phyloP scores from a whole-genome alignment of 1,140 invertebrate genomes.

The Anoplolepis gracilipes region DNA sequence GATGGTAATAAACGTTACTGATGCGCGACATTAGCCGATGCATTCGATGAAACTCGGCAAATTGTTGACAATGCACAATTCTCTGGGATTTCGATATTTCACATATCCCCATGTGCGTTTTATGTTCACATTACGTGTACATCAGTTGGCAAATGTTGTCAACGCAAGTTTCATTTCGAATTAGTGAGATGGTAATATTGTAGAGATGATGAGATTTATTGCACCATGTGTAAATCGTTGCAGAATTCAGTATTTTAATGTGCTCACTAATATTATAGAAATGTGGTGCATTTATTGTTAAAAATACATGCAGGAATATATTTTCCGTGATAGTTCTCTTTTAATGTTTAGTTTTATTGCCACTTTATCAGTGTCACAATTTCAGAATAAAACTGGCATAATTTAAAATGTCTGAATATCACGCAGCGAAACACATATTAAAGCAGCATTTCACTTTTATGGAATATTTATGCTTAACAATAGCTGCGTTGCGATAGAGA shows the following conservation, averaged over 20 bases:
- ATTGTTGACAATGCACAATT: constrained; percentile 25
- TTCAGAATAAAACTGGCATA: not conserved
- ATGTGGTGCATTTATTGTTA: not conserved
- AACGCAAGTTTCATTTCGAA: constrained; percentile 27
- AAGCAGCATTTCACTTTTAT: not conserved
- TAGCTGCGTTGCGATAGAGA: not conserved
- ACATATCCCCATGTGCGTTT: not conserved
- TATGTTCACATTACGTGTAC: constrained; percentile 7
- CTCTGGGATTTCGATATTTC: constrained; percentile 4
- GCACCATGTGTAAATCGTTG: not conserved
- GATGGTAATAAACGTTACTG: constrained; percentile 18
- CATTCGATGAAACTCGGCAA: not conserved
- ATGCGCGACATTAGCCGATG: constrained; percentile 24
- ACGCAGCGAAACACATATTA: not conserved
- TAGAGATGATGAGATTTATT: constrained; percentile 20
- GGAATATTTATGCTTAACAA: not conserved
- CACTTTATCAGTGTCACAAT: not conserved
- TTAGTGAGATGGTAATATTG: constrained; percentile 1
- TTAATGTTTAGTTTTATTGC: constrained; percentile 8
- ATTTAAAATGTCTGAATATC: not conserved
- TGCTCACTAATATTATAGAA: not conserved
- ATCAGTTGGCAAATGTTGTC: constrained; percentile 16
- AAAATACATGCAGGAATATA: not conserved
- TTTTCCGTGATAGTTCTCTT: not conserved
- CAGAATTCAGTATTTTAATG: not conserved